Conservation (phyloP, 2,113 vertebrate genomes). For the Bos javanicus region DNA sequence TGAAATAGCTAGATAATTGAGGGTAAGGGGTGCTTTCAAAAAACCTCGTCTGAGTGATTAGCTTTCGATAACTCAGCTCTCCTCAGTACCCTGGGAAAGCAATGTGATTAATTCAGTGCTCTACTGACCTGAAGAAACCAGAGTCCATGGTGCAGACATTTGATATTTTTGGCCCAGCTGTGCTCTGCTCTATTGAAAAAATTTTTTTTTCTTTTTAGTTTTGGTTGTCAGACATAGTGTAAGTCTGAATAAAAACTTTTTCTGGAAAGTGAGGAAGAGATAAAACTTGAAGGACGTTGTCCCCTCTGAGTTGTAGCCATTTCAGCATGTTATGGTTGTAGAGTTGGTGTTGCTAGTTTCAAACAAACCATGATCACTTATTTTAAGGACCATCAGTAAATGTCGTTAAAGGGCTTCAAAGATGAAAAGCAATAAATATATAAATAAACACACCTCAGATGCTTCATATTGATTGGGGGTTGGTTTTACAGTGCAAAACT, state of each 20-base stretch:
- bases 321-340: background rate
- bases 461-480: constrained; percentile 39
- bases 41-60: background rate
- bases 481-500: constrained; percentile 57
- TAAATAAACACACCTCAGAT: constrained; percentile 47
- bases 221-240: background rate
- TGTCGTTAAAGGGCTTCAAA: constrained; percentile 12
- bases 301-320: background rate
- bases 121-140: background rate
- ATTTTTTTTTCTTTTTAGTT: background rate
- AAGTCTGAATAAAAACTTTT: constrained; percentile 18
- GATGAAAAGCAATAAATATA: constrained; percentile 41
- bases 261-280: background rate
- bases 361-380: background rate
- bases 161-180: background rate
- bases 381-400: constrained; percentile 28
- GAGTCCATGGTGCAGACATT: background rate
- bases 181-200: background rate
- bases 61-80: background rate
- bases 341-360: background rate
- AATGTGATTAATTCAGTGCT: background rate
- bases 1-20: constrained; percentile 54
- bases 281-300: background rate
- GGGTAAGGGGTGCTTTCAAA: background rate
- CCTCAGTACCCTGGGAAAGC: background rate